Conservation (phyloP, 2,113 vertebrate species). For the Antechinus stuartii region DNA sequence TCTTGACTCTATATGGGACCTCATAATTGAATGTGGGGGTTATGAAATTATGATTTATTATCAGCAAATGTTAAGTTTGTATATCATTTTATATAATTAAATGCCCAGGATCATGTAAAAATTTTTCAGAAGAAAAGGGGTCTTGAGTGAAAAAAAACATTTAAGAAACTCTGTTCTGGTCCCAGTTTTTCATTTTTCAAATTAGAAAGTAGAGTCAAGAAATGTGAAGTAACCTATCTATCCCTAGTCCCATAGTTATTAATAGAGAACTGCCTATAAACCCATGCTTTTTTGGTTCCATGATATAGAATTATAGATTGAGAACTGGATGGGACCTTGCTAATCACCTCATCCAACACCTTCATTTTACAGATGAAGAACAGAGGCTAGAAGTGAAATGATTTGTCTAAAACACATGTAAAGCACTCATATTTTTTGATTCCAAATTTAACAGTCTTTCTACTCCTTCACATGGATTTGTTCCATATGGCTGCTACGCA, state of each 20-base stretch:
- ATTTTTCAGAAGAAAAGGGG: too few species aligned
- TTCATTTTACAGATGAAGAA: not conserved
- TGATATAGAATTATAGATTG: not conserved
- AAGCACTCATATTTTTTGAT: not conserved
- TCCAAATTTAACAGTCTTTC: not conserved
- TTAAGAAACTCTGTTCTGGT: not conserved
- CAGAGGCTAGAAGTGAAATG: not conserved
- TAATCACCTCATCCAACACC: not conserved
- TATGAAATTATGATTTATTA: too few species aligned
- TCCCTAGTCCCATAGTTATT: not conserved
- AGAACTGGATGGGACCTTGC: not conserved
- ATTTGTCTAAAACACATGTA: not conserved
- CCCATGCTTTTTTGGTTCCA: not conserved
- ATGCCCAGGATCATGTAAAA: too few species aligned
- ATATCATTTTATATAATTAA: too few species aligned
- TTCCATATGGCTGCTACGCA: not conserved
- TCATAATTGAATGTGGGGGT: too few species aligned
- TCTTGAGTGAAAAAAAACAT: too few species aligned
- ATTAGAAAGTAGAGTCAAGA: not conserved
- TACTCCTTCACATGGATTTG: not conserved
- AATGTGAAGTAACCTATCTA: not conserved
- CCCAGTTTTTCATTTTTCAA: too few species aligned
- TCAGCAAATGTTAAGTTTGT: too few species aligned
- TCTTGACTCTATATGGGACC: too few species aligned
- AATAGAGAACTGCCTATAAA: not conserved